These are phyloP conservation scores for Aproaerema taeniolella DNA, from an alignment of 2,888 invertebrate species.

Conservation along the genomic window DNA sequence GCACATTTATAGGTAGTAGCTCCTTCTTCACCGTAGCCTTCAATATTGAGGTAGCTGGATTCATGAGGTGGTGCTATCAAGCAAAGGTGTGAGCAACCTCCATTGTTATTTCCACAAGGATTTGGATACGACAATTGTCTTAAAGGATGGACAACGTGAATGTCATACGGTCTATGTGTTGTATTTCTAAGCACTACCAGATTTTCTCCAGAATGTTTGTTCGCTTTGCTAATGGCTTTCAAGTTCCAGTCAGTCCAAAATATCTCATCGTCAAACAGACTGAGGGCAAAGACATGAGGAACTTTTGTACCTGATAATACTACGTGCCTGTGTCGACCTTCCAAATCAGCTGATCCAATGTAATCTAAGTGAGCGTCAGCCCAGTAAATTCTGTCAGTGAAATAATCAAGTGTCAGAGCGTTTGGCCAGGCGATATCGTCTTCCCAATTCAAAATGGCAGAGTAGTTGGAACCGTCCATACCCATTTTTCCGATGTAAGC, in stretches of 20 bases:
- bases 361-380: constrained; percentile 99
- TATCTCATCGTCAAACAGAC: constrained; percentile 93
- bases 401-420: constrained; percentile 96
- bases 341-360: constrained; percentile 95
- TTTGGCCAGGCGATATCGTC: constrained; percentile 99
- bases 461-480: constrained; percentile 96
- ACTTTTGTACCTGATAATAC: constrained; percentile 88
- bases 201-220: constrained; percentile 92
- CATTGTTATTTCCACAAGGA: constrained; percentile 95
- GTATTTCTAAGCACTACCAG: constrained; percentile 88
- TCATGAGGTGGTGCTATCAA: constrained; percentile 90
- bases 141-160: constrained; percentile 94
- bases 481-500: constrained; percentile 98
- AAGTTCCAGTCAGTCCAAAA: constrained; percentile 99
- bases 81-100: constrained; percentile 97
- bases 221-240: constrained; percentile 92
- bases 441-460: constrained; percentile 92
- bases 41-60: constrained; percentile 85
- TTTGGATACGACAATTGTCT: constrained; percentile 90
- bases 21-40: constrained; percentile 88
- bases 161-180: constrained; percentile 96
- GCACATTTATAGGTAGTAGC: constrained; percentile 89
- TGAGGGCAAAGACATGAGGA: constrained; percentile 97
- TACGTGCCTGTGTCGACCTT: constrained; percentile 91
- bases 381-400: constrained; percentile 96